These are phyloP conservation scores for Drosophila serrata DNA, from an alignment of 1,140 invertebrate genomes.

Conservation along the genomic window DNA sequence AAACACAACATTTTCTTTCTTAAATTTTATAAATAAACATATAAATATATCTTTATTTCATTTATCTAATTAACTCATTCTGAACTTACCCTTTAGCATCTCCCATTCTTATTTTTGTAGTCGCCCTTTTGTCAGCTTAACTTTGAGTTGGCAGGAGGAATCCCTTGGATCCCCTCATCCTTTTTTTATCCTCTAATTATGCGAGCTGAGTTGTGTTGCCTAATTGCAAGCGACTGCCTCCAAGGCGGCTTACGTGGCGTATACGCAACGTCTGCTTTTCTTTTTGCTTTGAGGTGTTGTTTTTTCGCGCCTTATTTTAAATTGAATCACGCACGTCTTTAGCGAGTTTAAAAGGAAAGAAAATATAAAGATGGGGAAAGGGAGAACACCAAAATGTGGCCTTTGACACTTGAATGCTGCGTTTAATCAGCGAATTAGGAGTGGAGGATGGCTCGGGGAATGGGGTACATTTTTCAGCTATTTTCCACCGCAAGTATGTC, in stretches of 20 bases:
- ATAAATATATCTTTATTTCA: constrained; percentile 9
- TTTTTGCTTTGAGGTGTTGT: constrained; percentile 22
- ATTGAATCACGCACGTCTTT: constrained; percentile 49
- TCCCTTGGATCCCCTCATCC: constrained; percentile 1
- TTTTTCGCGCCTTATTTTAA: constrained; percentile 32
- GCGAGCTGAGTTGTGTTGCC: constrained; percentile 27
- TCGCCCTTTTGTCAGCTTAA: background rate
- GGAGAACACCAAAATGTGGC: background rate
- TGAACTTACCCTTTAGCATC: background rate
- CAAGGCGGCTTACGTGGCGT: constrained; percentile 27
- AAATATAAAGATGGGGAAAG: background rate
- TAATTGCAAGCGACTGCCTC: constrained; percentile 38
- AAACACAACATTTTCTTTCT: background rate
- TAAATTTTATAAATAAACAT: background rate
- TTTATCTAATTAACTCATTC: constrained; percentile 53
- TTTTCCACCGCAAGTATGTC: background rate
- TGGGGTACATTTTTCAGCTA: background rate
- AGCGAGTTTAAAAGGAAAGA: background rate
- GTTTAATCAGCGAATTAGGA: constrained; percentile 19
- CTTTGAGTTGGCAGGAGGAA: background rate
- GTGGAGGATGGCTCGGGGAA: background rate
- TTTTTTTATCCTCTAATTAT: constrained; percentile 39
- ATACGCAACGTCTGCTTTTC: constrained; percentile 27
- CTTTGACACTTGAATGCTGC: constrained; percentile 3
- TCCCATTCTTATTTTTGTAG: background rate